Percentiles rank a stretch among this genome's conserved stretches.
Evolutionary conservation across 2,888 invertebrate genomes (phyloP).

Genomic region (Subacronicta megacephala): DNA sequence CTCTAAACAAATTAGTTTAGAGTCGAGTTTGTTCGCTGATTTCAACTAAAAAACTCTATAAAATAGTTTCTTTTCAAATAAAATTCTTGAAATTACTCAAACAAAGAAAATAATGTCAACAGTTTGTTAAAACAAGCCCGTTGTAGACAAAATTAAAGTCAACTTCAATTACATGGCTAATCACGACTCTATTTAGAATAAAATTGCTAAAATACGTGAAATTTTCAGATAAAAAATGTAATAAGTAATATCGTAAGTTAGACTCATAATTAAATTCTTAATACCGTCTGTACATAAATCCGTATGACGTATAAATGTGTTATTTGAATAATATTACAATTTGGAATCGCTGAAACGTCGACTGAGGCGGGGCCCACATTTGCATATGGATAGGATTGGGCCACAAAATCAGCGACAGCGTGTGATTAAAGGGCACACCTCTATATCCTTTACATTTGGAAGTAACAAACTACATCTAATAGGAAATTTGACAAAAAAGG

Average conservation of each 20-base stretch:
- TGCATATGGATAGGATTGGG: slow-evolving; percentile 63
- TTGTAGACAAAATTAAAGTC: slow-evolving; percentile 48
- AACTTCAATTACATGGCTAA: slow-evolving; percentile 46
- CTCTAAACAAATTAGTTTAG: slow-evolving; percentile 48
- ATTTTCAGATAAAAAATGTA: slow-evolving; percentile 49
- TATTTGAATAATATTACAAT: slow-evolving; percentile 79
- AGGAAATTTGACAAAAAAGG: too few species aligned
- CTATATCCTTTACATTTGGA: too few species aligned
- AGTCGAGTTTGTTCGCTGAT: slow-evolving; percentile 39
- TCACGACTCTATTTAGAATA: slow-evolving; percentile 32
- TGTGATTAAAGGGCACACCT: not conserved
- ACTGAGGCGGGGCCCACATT: slow-evolving; percentile 64
- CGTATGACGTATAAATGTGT: slow-evolving; percentile 71
- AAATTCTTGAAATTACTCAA: slow-evolving; percentile 38
- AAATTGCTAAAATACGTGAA: slow-evolving; percentile 30
- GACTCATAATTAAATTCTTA: slow-evolving; percentile 67
- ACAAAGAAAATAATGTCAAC: slow-evolving; percentile 43
- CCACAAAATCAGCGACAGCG: slow-evolving; percentile 19
- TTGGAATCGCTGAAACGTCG: slow-evolving; percentile 69
- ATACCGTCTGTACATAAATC: slow-evolving; percentile 68
- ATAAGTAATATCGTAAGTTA: slow-evolving; percentile 54
- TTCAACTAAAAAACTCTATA: slow-evolving; percentile 23
- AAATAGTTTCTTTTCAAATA: slow-evolving; percentile 32
- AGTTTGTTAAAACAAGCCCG: slow-evolving; percentile 35
- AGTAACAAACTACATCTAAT: too few species aligned